A percentile compares a stretch with the other conserved stretches of the same genome.
phyloP scores from a whole-genome alignment of 2,113 vertebrate species.

The Mugil cephalus region DNA sequence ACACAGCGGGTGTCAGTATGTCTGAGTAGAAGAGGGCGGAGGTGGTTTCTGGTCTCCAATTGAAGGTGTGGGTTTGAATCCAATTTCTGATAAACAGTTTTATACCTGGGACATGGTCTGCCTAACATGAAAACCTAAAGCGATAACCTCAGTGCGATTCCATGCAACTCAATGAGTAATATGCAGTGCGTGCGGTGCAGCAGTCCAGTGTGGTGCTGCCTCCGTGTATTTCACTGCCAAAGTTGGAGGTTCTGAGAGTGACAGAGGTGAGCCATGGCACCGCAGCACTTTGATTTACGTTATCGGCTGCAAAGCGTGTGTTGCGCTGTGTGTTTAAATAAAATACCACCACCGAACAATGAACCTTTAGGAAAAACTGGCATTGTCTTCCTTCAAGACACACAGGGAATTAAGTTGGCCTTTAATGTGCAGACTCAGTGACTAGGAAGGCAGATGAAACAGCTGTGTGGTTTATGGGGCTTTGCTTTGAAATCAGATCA shows the following conservation, averaged over 20 bases:
- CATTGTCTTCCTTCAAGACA: conserved; percentile 64
- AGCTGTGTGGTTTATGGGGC: conserved; percentile 88
- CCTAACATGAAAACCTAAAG: conserved; percentile 35
- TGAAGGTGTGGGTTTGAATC: conserved; percentile 56
- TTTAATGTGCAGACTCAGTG: conserved; percentile 74
- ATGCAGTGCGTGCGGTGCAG: conserved; percentile 16
- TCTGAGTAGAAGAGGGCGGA: conserved; percentile 18
- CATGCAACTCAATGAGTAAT: conserved; percentile 40
- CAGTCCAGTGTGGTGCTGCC: conserved; percentile 2
- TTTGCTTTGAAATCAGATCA: conserved; percentile 92
- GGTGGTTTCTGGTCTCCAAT: conserved; percentile 41
- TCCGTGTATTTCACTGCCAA: conserved; percentile 35
- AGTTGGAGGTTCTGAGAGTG: conserved; percentile 36
- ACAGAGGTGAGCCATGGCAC: conserved; percentile 12
- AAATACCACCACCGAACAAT: conserved; percentile 43
- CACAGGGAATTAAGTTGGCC: conserved; percentile 74
- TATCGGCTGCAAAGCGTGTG: conserved; percentile 10
- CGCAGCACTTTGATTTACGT: conserved; percentile 46
- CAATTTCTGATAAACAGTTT: conserved; percentile 47
- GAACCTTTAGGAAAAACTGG: conserved; percentile 59
- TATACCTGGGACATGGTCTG: conserved; percentile 32
- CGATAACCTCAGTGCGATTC: conserved; percentile 42
- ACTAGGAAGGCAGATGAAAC: conserved; percentile 85
- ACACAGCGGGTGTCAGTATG: conserved; percentile 26
- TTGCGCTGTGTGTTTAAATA: conserved; percentile 22